Evolutionary conservation across 2,113 vertebrate species (phyloP).

Genomic region (Kryptolebias marmoratus): DNA sequence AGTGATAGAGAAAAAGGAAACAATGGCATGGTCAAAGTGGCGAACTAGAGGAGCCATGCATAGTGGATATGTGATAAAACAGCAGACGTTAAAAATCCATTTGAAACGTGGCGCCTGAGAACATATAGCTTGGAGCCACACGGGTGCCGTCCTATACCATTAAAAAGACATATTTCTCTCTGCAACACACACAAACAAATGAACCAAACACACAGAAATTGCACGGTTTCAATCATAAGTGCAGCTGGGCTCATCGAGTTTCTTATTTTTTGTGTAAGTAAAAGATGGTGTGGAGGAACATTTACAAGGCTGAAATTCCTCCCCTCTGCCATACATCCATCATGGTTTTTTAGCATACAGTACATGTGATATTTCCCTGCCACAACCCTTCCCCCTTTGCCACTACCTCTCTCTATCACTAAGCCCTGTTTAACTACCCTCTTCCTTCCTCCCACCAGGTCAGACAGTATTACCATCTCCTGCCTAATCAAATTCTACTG

Average conservation of each 20-base stretch:
- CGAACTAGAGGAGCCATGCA: constrained; percentile 29
- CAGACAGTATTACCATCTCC: constrained; percentile 68
- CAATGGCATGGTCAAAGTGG: constrained; percentile 30
- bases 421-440: constrained; percentile 58
- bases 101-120: constrained; percentile 55
- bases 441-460: constrained; percentile 64
- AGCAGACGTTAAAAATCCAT: constrained; percentile 56
- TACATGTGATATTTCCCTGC: constrained; percentile 43
- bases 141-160: constrained; percentile 26
- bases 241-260: constrained; percentile 53
- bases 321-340: constrained; percentile 19
- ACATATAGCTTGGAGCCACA: constrained; percentile 50
- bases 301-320: constrained; percentile 52
- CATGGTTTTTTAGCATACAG: constrained; percentile 23
- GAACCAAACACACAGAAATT: constrained; percentile 1
- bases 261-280: constrained; percentile 60
- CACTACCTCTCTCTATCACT: constrained; percentile 27
- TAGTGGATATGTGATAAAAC: constrained; percentile 56
- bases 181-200: constrained; percentile 38
- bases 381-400: constrained; percentile 18
- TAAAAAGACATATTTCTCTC: constrained; percentile 57
- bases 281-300: constrained; percentile 59
- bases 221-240: constrained; percentile 49
- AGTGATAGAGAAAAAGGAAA: constrained; percentile 17
- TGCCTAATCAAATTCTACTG: constrained; percentile 73